phyloP scores from a whole-genome alignment of 2,797 vertebrate species.

The Pangasius djambal region DNA sequence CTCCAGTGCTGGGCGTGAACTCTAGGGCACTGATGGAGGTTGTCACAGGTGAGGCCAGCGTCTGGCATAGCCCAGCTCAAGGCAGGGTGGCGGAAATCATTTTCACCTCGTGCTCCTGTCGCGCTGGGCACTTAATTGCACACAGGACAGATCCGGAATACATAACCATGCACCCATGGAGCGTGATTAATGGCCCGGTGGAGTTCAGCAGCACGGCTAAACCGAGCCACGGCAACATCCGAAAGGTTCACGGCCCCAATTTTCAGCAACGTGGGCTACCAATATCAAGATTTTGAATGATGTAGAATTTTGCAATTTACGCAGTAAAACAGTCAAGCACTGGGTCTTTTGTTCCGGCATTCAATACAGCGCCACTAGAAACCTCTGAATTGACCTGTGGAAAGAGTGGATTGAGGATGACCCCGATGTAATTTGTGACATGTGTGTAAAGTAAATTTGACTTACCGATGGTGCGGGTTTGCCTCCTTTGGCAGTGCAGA shows the following conservation, averaged over 20 bases:
- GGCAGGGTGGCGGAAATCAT: constrained; percentile 71
- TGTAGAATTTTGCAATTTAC: neutral
- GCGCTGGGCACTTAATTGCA: constrained; percentile 76
- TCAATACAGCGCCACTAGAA: neutral
- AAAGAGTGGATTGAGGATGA: neutral
- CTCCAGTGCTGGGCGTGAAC: neutral
- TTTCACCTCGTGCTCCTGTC: constrained; percentile 76
- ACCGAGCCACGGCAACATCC: constrained; percentile 58
- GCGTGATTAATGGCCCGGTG: constrained; percentile 76
- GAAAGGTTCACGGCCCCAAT: constrained; percentile 56
- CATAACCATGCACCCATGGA: constrained; percentile 71
- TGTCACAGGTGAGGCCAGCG: neutral
- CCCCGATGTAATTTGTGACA: constrained; percentile 3
- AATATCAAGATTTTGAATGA: constrained; percentile 49
- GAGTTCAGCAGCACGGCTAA: constrained; percentile 65
- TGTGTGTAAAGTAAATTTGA: constrained; percentile 37
- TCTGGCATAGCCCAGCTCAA: constrained; percentile 22
- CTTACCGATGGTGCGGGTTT: constrained; percentile 93
- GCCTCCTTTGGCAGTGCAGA: constrained; percentile 93
- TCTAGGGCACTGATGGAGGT: constrained; percentile 38
- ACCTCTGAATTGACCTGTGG: neutral
- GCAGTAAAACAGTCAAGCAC: neutral
- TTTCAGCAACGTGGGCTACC: constrained; percentile 43
- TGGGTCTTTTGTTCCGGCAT: neutral
- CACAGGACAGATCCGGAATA: constrained; percentile 67